Conservation (phyloP, 2,113 vertebrate species). For the Carettochelys insculpta region DNA sequence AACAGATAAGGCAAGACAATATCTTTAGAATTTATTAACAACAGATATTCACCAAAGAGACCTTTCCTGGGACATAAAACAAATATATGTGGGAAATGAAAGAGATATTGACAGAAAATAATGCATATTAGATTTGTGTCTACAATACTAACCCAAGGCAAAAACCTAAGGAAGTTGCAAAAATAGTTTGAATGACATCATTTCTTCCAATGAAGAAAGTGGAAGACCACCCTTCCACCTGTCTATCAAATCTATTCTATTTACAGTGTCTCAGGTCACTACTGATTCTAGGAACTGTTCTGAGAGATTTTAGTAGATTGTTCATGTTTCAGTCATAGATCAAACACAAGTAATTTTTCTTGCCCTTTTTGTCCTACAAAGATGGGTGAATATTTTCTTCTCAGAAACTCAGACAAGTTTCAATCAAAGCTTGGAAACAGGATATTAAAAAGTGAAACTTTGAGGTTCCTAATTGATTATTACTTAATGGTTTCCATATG, state of each 20-base stretch:
- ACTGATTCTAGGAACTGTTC: not conserved
- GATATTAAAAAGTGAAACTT: not conserved
- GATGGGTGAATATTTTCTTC: not conserved
- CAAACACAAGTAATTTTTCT: not conserved
- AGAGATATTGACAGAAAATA: constrained; percentile 57
- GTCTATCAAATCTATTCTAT: not conserved
- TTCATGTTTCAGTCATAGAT: not conserved
- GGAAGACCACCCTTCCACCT: not conserved
- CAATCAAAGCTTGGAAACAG: not conserved
- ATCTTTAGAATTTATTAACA: constrained; percentile 39
- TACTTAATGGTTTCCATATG: not conserved
- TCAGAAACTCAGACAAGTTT: not conserved
- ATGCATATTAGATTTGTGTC: constrained; percentile 34
- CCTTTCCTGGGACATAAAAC: not conserved
- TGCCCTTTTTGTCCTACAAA: not conserved
- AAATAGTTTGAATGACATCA: not conserved
- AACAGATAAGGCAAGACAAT: constrained; percentile 12
- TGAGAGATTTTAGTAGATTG: not conserved
- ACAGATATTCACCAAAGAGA: not conserved
- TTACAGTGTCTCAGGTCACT: not conserved
- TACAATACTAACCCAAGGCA: constrained; percentile 41
- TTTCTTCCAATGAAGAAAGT: not conserved
- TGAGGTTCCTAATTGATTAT: not conserved
- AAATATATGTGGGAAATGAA: constrained; percentile 34
- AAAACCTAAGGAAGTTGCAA: constrained; percentile 19